These are phyloP conservation scores for Sceloporus tristichus DNA, from an alignment of 2,113 vertebrate species.

Conservation along the genomic window DNA sequence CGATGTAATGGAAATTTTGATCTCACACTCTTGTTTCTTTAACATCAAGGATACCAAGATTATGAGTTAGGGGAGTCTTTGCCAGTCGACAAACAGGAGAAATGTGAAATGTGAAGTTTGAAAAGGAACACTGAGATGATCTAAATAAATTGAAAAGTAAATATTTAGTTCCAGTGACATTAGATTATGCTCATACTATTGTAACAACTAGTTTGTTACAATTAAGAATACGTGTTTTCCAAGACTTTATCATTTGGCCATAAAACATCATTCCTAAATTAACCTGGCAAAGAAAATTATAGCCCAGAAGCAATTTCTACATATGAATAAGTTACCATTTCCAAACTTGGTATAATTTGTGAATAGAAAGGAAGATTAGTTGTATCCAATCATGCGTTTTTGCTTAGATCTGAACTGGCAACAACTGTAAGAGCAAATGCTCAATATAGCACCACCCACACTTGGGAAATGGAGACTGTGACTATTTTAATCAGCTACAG, in stretches of 20 bases:
- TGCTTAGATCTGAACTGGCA: conserved; percentile 27
- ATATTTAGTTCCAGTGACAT: conserved; percentile 73
- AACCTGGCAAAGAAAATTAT: conserved; percentile 55
- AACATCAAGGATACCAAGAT: conserved; percentile 79
- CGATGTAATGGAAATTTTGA: conserved; percentile 85
- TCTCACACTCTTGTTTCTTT: conserved; percentile 79
- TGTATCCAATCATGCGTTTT: conserved; percentile 14
- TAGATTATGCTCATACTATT: conserved; percentile 65
- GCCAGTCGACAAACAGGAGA: conserved; percentile 64
- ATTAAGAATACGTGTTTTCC: conserved; percentile 66
- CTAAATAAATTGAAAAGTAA: conserved; percentile 75
- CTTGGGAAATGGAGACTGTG: conserved; percentile 7
- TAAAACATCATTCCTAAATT: conserved; percentile 61
- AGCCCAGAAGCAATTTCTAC: conserved; percentile 33
- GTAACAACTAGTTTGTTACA: conserved; percentile 66
- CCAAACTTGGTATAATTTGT: conserved; percentile 36
- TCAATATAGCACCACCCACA: conserved; percentile 21
- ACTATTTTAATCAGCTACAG: conserved; percentile 30
- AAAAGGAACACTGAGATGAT: conserved; percentile 67
- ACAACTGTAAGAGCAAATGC: conserved; percentile 39
- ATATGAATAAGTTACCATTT: conserved; percentile 27
- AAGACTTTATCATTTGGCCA: conserved; percentile 51
- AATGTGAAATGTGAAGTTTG: conserved; percentile 46
- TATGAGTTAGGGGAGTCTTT: conserved; percentile 69
- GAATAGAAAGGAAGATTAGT: conserved; percentile 43